Evolutionary conservation across 2,888 invertebrate species (phyloP), one percentile per base, ranked within the genome.

Genomic region (Aphidius colemani): DNA sequence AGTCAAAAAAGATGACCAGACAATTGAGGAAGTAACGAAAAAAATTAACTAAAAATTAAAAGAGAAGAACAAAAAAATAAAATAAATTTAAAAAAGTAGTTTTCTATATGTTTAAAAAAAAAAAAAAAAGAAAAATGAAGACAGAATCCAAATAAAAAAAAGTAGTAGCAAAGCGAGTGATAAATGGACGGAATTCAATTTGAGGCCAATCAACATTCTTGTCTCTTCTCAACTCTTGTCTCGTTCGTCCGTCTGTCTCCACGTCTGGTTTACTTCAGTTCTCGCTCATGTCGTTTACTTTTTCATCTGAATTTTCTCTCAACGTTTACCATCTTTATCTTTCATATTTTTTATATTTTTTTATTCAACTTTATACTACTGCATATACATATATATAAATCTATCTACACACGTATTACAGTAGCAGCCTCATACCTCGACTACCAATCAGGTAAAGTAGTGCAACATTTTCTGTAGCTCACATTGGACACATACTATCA

Each of bases 131-230:
- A 51, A 40, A 46, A 66, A 65, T 51, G 51, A 59, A 46, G 56
- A 66, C 59, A 51, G 39, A 44, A 18, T 18, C 13, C 13, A 1
- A 51, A 56, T 41, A 56, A 59, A 53, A 57, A 69, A 66, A 59
- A 66, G 55, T 49, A 46, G 66, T 64, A 61, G 67, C 66, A 65
- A 13, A 18, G 2, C 11, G 73, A 78, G 77, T 79, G 79, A 79
- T 79, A 76, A 78, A 79, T 78, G 78, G 75, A 72, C 69, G 75
- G 74, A 75, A 76, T 79, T 79, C 78, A 79, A 79, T 79, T 79
- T 79, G 75, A 75, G 78, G 73, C 78, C 79, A 79, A 79, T 79
- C 79, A 79, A 79, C 79, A 79, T 79, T 79, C 78, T 75, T 75
- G 77, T 78, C 74, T 68, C 65, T 65, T 65, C 67, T 68, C 59